phyloP scores from a whole-genome alignment of 1,140 invertebrate species.

The Manduca sexta region DNA sequence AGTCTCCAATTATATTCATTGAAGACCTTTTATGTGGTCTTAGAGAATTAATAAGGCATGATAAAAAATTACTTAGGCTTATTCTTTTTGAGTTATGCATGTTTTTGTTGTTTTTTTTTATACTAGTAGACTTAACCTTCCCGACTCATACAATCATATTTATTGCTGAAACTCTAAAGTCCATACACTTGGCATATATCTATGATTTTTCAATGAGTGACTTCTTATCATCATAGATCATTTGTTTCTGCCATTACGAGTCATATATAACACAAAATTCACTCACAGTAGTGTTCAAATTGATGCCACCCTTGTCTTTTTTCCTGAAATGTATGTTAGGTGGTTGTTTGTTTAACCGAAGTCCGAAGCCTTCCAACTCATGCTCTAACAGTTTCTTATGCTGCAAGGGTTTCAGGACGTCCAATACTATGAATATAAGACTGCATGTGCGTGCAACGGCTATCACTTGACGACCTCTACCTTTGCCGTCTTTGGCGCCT shows the following conservation, averaged over 20 bases:
- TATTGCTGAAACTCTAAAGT: neutral
- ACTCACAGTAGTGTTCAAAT: constrained; percentile 66
- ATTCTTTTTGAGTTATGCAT: too few relatives aligned
- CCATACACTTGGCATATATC: neutral
- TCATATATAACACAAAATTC: too few relatives aligned
- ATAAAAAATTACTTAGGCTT: too few relatives aligned
- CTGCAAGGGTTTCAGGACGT: constrained; percentile 96
- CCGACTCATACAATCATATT: too few relatives aligned
- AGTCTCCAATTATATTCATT: too few relatives aligned
- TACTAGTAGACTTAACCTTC: too few relatives aligned
- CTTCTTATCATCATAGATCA: neutral
- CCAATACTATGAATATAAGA: constrained; percentile 98
- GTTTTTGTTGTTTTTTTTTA: too few relatives aligned
- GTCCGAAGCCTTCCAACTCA: constrained; percentile 99
- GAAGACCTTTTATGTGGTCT: too few relatives aligned
- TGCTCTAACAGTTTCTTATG: constrained; percentile 98
- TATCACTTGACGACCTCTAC: constrained; percentile 98
- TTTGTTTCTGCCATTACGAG: too few relatives aligned
- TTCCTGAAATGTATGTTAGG: constrained; percentile 97
- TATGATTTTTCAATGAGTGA: neutral
- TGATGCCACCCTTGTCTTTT: constrained; percentile 95
- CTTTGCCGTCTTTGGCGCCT: constrained; percentile 99
- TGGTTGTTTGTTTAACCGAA: constrained; percentile 96
- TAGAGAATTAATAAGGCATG: too few relatives aligned
- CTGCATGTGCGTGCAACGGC: constrained; percentile 99